Conservation (phyloP, 2,888 invertebrate genomes). For the Caenorhabditis sulstoni region DNA sequence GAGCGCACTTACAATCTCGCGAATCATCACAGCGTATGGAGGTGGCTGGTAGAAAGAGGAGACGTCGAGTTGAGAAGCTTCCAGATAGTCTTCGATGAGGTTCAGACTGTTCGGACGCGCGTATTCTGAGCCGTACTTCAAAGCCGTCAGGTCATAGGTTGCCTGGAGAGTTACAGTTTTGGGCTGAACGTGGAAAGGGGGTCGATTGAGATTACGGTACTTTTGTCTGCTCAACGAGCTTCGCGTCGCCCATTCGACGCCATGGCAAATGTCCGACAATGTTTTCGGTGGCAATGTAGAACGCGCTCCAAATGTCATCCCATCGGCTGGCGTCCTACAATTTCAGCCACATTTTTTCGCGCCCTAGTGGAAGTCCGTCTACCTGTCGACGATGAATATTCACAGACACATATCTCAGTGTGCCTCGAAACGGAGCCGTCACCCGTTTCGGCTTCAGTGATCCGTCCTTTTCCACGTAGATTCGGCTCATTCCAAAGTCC, state of each 20-base stretch:
- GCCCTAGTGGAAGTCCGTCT: not conserved
- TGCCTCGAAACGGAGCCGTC: conserved; percentile 65
- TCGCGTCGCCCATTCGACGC: conserved; percentile 55
- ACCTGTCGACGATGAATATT: conserved; percentile 64
- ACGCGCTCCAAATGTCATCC: conserved; percentile 74
- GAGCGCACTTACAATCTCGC: conserved; percentile 40
- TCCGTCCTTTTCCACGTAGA: conserved; percentile 42
- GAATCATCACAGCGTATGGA: conserved; percentile 30
- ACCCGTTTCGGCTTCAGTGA: conserved; percentile 35
- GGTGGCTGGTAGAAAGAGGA: conserved; percentile 52
- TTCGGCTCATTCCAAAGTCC: conserved; percentile 68
- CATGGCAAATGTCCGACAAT: conserved; percentile 69
- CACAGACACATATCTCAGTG: conserved; percentile 70
- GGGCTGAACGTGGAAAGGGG: no score
- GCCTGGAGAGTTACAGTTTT: no score
- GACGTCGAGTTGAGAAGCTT: conserved; percentile 4
- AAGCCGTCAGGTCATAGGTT: conserved; percentile 5
- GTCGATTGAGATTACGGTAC: no score
- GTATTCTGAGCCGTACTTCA: conserved; percentile 43
- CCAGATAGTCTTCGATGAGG: conserved; percentile 31
- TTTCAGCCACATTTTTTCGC: no score
- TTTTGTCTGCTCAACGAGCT: conserved; percentile 43
- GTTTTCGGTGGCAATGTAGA: conserved; percentile 73
- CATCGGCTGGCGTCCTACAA: conserved; percentile 63
- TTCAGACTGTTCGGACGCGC: conserved; percentile 25